Evolutionary conservation across 2,797 vertebrate genomes (phyloP).

Genomic region (Odontamblyopus rebecca): DNA sequence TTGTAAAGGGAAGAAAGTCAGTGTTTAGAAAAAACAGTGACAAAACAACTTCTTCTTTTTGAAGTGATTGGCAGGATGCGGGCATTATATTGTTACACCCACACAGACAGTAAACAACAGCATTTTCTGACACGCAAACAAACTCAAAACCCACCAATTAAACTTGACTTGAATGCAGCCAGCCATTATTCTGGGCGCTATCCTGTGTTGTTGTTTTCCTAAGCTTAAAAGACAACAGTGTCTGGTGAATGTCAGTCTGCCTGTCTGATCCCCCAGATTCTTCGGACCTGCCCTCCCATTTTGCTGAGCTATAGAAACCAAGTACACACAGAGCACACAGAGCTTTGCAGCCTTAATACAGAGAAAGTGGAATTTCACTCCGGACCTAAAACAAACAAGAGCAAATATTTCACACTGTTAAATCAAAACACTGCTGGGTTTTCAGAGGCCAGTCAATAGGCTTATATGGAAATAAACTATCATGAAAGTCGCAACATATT

Average conservation of each 20-base stretch:
- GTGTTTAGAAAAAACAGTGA: constrained; percentile 32
- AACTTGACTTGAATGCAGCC: constrained; percentile 63
- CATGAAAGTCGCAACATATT: background rate
- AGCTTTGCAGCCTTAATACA: constrained; percentile 71
- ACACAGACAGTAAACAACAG: constrained; percentile 76
- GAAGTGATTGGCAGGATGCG: constrained; percentile 68
- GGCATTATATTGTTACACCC: constrained; percentile 65
- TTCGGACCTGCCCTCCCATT: constrained; percentile 71
- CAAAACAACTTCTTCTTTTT: constrained; percentile 56
- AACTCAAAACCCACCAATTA: constrained; percentile 73
- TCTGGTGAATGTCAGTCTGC: constrained; percentile 71
- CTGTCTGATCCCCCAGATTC: constrained; percentile 74
- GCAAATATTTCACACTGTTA: constrained; percentile 71
- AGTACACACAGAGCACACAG: constrained; percentile 66
- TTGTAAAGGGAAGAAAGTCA: constrained; percentile 53
- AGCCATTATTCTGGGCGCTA: constrained; percentile 45
- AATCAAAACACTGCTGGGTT: constrained; percentile 37
- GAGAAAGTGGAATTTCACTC: constrained; percentile 76
- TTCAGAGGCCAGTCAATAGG: background rate
- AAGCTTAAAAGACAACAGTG: constrained; percentile 67
- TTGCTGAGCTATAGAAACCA: constrained; percentile 79
- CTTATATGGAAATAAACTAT: constrained; percentile 11
- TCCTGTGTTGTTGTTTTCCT: constrained; percentile 33
- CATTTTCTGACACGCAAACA: constrained; percentile 75
- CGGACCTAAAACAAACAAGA: constrained; percentile 75